These are phyloP conservation scores for Orbicella faveolata DNA, from an alignment of 64 coral and sea anemone genomes.

Conservation along the genomic window DNA sequence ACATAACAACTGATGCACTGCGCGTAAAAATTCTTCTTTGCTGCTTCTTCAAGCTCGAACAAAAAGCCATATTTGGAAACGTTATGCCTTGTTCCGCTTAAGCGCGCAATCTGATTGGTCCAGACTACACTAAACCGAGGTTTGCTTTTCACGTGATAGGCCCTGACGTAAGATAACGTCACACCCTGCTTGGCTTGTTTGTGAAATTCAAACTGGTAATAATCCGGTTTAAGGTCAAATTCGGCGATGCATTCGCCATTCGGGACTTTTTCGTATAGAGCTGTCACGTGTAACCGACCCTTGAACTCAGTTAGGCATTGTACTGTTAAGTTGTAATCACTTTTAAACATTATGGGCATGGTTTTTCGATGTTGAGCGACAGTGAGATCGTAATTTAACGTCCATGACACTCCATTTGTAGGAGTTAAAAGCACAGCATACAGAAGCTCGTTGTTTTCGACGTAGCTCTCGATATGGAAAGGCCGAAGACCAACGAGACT, in stretches of 20 bases:
- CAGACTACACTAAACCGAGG: conserved; percentile 38
- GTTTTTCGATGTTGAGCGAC: conserved; percentile 35
- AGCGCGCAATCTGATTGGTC: conserved; percentile 22
- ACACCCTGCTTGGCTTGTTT: conserved; percentile 13
- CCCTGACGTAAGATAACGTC: conserved; percentile 6
- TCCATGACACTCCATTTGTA: not conserved
- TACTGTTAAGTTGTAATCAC: conserved; percentile 15
- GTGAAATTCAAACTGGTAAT: conserved; percentile 44
- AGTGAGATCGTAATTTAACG: conserved; percentile 6
- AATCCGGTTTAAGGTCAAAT: conserved; percentile 38
- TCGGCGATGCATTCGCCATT: conserved; percentile 27
- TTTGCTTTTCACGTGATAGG: conserved; percentile 36
- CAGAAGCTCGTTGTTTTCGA: conserved; percentile 4
- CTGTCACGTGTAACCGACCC: conserved; percentile 10
- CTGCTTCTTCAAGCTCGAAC: conserved; percentile 20
- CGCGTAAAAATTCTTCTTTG: conserved; percentile 23
- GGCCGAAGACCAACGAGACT: conserved; percentile 6
- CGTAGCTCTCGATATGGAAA: conserved; percentile 18
- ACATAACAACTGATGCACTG: conserved; percentile 10
- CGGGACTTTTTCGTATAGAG: conserved; percentile 19
- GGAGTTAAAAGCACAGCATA: conserved; percentile 18
- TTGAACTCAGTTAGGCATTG: conserved; percentile 33
- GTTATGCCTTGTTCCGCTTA: conserved; percentile 22
- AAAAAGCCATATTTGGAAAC: conserved; percentile 43
- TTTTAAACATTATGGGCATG: conserved; percentile 23